A percentile compares a stretch with the other conserved stretches of the same genome.
phyloP scores from a whole-genome alignment of 2,888 invertebrate species.

The Gibbula magus region DNA sequence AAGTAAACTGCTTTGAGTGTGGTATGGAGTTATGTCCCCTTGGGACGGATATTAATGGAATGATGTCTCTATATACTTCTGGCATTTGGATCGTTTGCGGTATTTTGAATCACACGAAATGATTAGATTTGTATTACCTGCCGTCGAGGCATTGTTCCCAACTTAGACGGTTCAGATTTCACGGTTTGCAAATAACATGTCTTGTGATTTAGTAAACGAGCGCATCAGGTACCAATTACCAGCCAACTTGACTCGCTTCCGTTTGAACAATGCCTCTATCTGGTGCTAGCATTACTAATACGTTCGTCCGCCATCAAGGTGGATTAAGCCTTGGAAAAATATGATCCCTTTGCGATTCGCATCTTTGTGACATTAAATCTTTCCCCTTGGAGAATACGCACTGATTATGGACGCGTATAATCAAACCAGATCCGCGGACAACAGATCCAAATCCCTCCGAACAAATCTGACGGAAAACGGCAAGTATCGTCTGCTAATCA shows the following conservation, averaged over 20 bases:
- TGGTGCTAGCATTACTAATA: background rate
- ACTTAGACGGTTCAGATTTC: background rate
- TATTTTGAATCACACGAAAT: background rate
- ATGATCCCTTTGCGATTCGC: constrained; percentile 11
- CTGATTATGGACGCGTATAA: constrained; percentile 20
- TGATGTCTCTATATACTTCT: background rate
- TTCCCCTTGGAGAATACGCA: background rate
- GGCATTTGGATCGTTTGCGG: constrained; percentile 12
- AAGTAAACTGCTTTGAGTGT: background rate
- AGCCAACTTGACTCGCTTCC: constrained; percentile 2
- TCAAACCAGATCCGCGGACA: constrained; percentile 9
- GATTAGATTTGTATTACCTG: constrained; percentile 13
- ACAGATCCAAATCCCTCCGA: constrained; percentile 1
- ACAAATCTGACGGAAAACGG: constrained; percentile 16
- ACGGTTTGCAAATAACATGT: constrained; percentile 2
- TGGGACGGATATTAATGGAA: background rate
- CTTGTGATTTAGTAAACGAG: background rate
- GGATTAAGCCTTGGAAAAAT: background rate
- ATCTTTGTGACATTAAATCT: constrained; percentile 23
- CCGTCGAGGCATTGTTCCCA: background rate
- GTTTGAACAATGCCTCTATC: constrained; percentile 5
- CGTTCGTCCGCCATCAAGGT: background rate
- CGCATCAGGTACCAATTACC: constrained; percentile 28
- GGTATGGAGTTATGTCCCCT: background rate
- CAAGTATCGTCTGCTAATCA: constrained; percentile 23